A percentile compares a stretch with the other conserved stretches of the same genome.
Evolutionary conservation across 2,113 vertebrate species (phyloP).

Genomic region (Myrmophylax atrothorax): DNA sequence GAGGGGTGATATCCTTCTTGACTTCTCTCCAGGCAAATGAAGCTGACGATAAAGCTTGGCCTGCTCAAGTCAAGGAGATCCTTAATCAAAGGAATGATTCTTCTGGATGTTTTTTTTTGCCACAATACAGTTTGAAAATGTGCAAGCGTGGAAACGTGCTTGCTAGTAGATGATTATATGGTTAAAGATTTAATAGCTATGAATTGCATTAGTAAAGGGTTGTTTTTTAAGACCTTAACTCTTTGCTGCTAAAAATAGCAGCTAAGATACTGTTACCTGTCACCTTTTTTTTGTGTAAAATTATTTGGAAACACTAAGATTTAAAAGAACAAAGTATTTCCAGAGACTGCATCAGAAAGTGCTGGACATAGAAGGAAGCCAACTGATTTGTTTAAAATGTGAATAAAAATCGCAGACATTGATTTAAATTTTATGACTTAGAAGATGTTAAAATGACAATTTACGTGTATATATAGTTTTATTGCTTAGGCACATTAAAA

Average conservation of each 20-base stretch:
- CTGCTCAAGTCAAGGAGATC: background rate
- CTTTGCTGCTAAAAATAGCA: background rate
- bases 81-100: background rate
- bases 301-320: background rate
- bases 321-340: background rate
- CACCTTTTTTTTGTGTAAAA: background rate
- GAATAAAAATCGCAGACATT: background rate
- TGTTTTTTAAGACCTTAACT: background rate
- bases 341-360: background rate
- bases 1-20: background rate
- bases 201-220: background rate
- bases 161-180: background rate
- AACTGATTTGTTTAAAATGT: background rate
- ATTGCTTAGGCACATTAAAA: background rate
- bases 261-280: background rate
- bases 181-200: background rate
- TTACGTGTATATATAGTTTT: background rate
- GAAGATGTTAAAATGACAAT: background rate
- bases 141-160: accelerated
- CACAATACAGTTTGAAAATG: background rate
- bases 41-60: background rate
- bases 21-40: background rate
- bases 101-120: background rate
- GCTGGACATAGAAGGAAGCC: background rate
- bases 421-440: background rate